Evolutionary conservation across 2,797 vertebrate species (phyloP), one percentile per base, ranked within the genome.

Genomic region (Tauraco hartlaubi): DNA sequence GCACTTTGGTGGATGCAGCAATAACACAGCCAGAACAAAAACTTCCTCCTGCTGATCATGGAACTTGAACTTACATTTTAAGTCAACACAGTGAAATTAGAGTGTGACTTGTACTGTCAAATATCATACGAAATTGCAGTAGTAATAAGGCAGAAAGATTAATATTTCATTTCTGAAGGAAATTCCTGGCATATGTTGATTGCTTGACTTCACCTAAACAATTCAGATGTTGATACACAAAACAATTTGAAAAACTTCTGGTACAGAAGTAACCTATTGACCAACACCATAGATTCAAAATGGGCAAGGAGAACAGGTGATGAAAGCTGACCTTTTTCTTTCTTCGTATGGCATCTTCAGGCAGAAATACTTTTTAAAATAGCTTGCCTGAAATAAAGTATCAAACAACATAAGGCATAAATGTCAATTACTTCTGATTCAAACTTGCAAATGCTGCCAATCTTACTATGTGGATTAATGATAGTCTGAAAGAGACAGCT

Each of bases 1-100:
- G 12, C 1, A 0, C 29, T 43, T 37, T 3, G 0, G 11, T 31
- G 18, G 12, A 9, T n/a, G 6, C 51, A 58, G 12, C 2, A 2
- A 9, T 10, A 61, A 31, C 11, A 37, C 8, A 61, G 17, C 4
- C 58, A 0, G 22, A 78, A 23, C 39, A 82, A 87, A 77, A 43
- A 15, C 23, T 79, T 64, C n/a, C 11, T 62, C 14, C 26, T 72
- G 11, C 39, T 71, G 26, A 39, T 18, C 11, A 4, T 3, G 4
- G 37, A 73, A 68, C 22, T 44, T 62, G 19, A 78, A n/a, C 11
- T 37, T 31, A 8, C 1, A 12, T 16, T 69, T 72, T 9, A 43
- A 26, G 37, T 44, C 23, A 33, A 72, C 84, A 33, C 7, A 43
- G 8, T 37, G 37, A 83, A 85, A 72, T 5, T 39, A 54, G 16